Conservation (phyloP, 1,140 invertebrate species). For the Sarcophaga bullata region DNA sequence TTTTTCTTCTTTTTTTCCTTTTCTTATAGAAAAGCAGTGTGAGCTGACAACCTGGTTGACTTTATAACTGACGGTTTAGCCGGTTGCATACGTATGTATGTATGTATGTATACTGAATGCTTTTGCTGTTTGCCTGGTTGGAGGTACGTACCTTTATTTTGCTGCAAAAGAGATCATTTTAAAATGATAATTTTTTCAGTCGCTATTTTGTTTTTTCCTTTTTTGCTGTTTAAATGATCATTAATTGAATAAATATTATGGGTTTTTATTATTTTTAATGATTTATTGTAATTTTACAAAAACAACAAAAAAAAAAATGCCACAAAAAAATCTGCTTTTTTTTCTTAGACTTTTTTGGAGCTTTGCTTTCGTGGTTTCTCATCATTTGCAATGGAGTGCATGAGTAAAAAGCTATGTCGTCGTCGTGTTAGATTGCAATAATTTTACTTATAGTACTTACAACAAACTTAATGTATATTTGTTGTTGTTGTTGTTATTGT, state of each 20-base stretch:
- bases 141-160: not conserved
- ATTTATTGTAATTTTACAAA: not conserved
- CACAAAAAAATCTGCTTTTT: too few species aligned
- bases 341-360: not conserved
- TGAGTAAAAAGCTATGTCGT: not conserved
- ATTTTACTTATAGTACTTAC: too few species aligned
- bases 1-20: too few species aligned
- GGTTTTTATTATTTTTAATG: constrained; percentile 4
- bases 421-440: not conserved
- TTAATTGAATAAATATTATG: constrained; percentile 16
- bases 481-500: not conserved
- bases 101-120: too few species aligned
- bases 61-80: too few species aligned
- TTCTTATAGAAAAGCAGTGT: too few species aligned
- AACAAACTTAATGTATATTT: too few species aligned
- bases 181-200: constrained; percentile 12
- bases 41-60: too few species aligned
- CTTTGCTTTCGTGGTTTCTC: not conserved
- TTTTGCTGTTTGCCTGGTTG: too few species aligned
- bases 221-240: not conserved
- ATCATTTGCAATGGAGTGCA: not conserved
- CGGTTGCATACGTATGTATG: too few species aligned
- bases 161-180: not conserved
- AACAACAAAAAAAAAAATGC: too few species aligned
- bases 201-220: too few species aligned